A percentile compares a stretch with the other conserved stretches of the same genome.
Conservation (phyloP, 2,888 invertebrate genomes). For the Tipula vernalis region DNA sequence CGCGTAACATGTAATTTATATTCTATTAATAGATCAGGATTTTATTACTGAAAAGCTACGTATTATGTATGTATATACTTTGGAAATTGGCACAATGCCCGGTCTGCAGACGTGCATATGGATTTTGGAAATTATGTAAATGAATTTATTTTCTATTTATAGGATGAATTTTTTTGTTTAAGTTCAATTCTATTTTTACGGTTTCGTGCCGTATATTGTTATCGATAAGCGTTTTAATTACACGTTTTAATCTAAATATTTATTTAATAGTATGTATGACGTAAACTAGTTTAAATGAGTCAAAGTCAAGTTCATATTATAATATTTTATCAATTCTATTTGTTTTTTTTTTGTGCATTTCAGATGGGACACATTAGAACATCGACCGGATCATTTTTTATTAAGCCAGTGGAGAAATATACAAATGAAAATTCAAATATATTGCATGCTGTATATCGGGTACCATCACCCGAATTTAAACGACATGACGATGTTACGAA, state of each 20-base stretch:
- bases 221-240: not conserved
- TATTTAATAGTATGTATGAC: not conserved
- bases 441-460: constrained; percentile 38
- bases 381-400: constrained; percentile 49
- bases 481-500: not conserved
- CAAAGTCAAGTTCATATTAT: not conserved
- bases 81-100: not conserved
- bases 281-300: not conserved
- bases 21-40: not conserved
- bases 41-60: not conserved
- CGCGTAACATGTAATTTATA: not conserved
- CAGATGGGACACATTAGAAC: constrained; percentile 60
- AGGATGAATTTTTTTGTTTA: not conserved
- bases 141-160: not conserved
- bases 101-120: not conserved
- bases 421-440: constrained; percentile 34
- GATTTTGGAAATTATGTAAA: not conserved
- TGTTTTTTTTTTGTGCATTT: constrained; percentile 21
- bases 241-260: not conserved
- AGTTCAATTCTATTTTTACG: not conserved
- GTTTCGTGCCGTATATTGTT: not conserved
- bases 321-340: not conserved
- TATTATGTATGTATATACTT: not conserved
- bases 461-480: constrained; percentile 18
- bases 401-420: constrained; percentile 47